These are phyloP conservation scores for Morpho helenor DNA, from an alignment of 2,888 invertebrate species.

Conservation along the genomic window DNA sequence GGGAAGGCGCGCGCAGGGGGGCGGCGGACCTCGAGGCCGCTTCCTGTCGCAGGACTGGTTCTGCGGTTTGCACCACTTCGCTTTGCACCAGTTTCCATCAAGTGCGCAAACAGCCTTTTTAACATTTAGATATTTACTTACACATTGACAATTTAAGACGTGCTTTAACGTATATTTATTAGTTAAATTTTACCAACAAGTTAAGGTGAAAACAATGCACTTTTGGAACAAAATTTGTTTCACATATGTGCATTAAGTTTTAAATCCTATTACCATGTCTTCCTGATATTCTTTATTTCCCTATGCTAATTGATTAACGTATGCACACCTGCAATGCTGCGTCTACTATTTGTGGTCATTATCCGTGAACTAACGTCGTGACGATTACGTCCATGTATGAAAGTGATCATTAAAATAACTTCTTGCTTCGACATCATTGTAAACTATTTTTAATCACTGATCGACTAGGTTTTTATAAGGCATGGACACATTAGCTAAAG, in stretches of 20 bases:
- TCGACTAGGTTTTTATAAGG: background rate
- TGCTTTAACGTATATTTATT: conserved; percentile 3
- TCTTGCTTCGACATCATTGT: conserved; percentile 14
- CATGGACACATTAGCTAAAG: background rate
- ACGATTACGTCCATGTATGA: conserved; percentile 25
- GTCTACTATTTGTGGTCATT: conserved; percentile 25
- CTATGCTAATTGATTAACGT: conserved; percentile 19
- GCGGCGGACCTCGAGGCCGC: conserved; percentile 57
- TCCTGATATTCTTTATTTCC: conserved; percentile 18
- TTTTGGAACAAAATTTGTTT: too few species aligned
- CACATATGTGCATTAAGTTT: background rate
- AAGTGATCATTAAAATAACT: conserved; percentile 24
- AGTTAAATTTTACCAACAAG: too few species aligned
- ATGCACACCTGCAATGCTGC: conserved; percentile 21
- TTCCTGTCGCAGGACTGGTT: conserved; percentile 75
- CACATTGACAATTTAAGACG: conserved; percentile 34
- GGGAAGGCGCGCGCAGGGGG: conserved; percentile 29
- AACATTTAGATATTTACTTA: conserved; percentile 45
- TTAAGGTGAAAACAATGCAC: too few species aligned
- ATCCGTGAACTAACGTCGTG: conserved; percentile 22
- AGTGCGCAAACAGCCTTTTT: conserved; percentile 58
- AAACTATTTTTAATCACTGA: conserved; percentile 9
- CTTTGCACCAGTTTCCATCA: conserved; percentile 71
- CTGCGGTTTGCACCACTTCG: conserved; percentile 70
- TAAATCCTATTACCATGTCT: conserved; percentile 14